phyloP scores from a whole-genome alignment of 35 echinoderm and acorn worm species.

The Ophiothrix spiculata region DNA sequence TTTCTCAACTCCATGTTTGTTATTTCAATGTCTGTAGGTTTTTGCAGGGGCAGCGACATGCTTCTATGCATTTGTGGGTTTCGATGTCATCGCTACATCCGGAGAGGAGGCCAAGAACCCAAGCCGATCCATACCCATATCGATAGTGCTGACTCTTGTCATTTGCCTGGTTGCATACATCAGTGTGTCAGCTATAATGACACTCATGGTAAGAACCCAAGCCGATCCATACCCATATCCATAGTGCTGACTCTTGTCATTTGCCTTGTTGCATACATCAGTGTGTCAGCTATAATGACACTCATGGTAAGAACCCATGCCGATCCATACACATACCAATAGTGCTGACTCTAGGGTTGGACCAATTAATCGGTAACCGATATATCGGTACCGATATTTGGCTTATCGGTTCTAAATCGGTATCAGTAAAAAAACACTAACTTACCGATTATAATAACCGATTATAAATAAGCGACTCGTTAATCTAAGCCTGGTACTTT shows the following conservation, averaged over 20 bases:
- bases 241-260: slow-evolving; percentile 67
- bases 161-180: slow-evolving; percentile 72
- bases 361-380: too few species aligned
- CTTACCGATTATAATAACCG: too few species aligned
- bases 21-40: too few species aligned
- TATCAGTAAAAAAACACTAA: too few species aligned
- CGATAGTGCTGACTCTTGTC: slow-evolving; percentile 63
- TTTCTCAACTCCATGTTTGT: too few species aligned
- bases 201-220: slow-evolving; percentile 72
- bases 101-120: slow-evolving; percentile 90
- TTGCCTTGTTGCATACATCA: slow-evolving; percentile 64
- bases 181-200: slow-evolving; percentile 66
- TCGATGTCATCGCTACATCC: slow-evolving; percentile 92
- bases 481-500: too few species aligned
- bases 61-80: slow-evolving; percentile 94
- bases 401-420: too few species aligned
- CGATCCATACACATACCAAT: too few species aligned
- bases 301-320: slow-evolving; percentile 72
- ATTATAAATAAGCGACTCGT: too few species aligned
- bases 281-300: slow-evolving; percentile 72
- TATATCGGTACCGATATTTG: too few species aligned
- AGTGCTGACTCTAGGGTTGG: too few species aligned
- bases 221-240: slow-evolving; percentile 77
- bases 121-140: slow-evolving; percentile 75
- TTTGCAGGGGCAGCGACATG: slow-evolving; percentile 83